A percentile compares a stretch with the other conserved stretches of the same genome.
Evolutionary conservation across 2,797 vertebrate genomes (phyloP).

Genomic region (Cryptoblepharus egeriae): DNA sequence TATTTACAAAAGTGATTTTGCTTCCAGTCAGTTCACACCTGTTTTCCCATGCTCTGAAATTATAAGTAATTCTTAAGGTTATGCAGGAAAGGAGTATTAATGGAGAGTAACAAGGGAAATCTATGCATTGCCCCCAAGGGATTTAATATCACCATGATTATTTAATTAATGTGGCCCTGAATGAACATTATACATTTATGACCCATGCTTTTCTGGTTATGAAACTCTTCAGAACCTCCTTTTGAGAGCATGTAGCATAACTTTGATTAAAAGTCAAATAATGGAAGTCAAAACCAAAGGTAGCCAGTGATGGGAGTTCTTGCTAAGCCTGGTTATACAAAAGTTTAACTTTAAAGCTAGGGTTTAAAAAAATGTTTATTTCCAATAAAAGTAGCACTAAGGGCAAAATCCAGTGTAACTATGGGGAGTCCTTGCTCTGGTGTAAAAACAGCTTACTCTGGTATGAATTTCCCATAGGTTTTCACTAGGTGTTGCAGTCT

Average conservation of each 20-base stretch:
- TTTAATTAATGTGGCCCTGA: conserved; percentile 27
- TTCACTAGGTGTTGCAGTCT: no score
- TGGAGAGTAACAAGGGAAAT: conserved; percentile 49
- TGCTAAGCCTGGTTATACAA: background rate
- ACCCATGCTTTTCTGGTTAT: background rate
- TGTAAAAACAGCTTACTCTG: no score
- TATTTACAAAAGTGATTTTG: conserved; percentile 60
- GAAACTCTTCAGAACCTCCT: conserved; percentile 18
- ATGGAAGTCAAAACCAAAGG: fast-evolving
- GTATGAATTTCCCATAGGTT: no score
- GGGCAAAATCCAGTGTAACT: no score
- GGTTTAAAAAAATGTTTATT: background rate
- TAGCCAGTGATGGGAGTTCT: background rate
- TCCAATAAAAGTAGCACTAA: background rate
- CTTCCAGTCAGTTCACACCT: conserved; percentile 55
- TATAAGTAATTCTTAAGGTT: conserved; percentile 53
- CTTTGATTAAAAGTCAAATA: fast-evolving
- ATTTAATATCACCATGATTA: conserved; percentile 2
- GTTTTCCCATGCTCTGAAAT: conserved; percentile 56
- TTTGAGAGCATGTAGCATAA: fast-evolving
- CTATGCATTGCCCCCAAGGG: conserved; percentile 29
- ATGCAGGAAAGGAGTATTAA: conserved; percentile 53
- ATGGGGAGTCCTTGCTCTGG: no score
- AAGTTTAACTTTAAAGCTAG: background rate
- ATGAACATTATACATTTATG: conserved; percentile 13